Conservation (phyloP, 2,888 invertebrate genomes). For the Dermolepida albohirtum region DNA sequence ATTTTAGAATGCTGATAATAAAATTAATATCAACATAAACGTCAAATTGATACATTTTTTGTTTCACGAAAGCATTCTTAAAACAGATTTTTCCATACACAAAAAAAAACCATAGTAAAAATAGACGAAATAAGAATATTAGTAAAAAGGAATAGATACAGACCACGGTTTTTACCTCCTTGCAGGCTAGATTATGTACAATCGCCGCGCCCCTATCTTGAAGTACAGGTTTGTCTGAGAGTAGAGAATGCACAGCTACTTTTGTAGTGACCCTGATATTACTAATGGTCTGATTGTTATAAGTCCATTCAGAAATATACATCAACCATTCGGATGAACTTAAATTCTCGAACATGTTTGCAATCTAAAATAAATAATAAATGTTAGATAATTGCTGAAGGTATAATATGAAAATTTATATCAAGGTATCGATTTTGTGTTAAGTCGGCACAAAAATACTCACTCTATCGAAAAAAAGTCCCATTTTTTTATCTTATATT, state of each 20-base stretch:
- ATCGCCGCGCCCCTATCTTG: conserved; percentile 88
- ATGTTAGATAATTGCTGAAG: too few species aligned
- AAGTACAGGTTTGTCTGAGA: conserved; percentile 77
- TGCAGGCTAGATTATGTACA: conserved; percentile 90
- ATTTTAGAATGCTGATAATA: too few species aligned
- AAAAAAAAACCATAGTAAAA: conserved; percentile 1
- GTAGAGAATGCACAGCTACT: conserved; percentile 86
- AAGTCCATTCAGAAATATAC: conserved; percentile 93
- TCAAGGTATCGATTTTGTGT: too few species aligned
- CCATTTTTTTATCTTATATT: too few species aligned
- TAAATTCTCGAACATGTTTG: conserved; percentile 90
- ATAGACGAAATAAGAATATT: conserved; percentile 31
- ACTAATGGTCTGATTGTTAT: conserved; percentile 80
- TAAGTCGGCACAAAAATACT: too few species aligned
- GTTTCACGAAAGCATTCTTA: neutral
- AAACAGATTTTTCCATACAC: conserved; percentile 4
- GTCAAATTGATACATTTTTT: too few species aligned
- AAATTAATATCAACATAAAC: too few species aligned
- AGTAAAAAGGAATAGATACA: conserved; percentile 70
- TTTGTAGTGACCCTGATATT: conserved; percentile 93
- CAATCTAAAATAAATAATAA: conserved; percentile 71
- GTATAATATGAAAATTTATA: too few species aligned
- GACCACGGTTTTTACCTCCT: conserved; percentile 98
- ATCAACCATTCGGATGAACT: conserved; percentile 93
- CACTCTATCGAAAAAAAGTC: too few species aligned